Evolutionary conservation across 2,888 invertebrate species (phyloP).

Genomic region (Colletes collaris): DNA sequence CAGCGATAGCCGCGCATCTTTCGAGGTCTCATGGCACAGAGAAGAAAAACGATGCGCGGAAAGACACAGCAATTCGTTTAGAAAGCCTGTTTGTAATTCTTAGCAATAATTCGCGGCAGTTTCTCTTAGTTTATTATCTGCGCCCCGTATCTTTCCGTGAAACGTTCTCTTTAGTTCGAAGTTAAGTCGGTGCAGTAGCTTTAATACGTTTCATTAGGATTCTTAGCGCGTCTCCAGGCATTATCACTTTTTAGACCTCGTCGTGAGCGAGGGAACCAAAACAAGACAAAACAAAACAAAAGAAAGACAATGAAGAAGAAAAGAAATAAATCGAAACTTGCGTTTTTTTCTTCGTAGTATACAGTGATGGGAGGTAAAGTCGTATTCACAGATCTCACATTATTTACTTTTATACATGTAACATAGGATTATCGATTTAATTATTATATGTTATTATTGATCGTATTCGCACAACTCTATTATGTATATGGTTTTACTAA

Average conservation of each 20-base stretch:
- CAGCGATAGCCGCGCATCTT: constrained; percentile 12
- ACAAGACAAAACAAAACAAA: constrained; percentile 15
- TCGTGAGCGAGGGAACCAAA: constrained; percentile 13
- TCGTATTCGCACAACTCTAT: constrained; percentile 74
- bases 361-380: constrained; percentile 74
- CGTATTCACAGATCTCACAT: constrained; percentile 80
- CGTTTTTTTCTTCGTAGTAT: constrained; percentile 45
- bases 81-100: constrained; percentile 27
- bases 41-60: constrained; percentile 1
- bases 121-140: constrained; percentile 23
- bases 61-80: constrained; percentile 16
- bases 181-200: constrained; percentile 46
- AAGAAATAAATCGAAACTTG: constrained; percentile 29
- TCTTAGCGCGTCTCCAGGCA: constrained; percentile 14
- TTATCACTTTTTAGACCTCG: constrained; percentile 22
- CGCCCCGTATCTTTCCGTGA: constrained; percentile 24
- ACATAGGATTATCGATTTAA: constrained; percentile 66
- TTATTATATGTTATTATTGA: constrained; percentile 69
- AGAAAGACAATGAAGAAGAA: constrained; percentile 11
- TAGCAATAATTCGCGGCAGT: constrained; percentile 15
- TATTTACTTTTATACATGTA: constrained; percentile 67
- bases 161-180: constrained; percentile 38
- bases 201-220: constrained; percentile 49
- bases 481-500: constrained; percentile 71
- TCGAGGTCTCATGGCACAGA: not conserved